Evolutionary conservation across 2,888 invertebrate genomes (phyloP), one percentile per base, ranked within the genome.

Genomic region (Perdita meconis): DNA sequence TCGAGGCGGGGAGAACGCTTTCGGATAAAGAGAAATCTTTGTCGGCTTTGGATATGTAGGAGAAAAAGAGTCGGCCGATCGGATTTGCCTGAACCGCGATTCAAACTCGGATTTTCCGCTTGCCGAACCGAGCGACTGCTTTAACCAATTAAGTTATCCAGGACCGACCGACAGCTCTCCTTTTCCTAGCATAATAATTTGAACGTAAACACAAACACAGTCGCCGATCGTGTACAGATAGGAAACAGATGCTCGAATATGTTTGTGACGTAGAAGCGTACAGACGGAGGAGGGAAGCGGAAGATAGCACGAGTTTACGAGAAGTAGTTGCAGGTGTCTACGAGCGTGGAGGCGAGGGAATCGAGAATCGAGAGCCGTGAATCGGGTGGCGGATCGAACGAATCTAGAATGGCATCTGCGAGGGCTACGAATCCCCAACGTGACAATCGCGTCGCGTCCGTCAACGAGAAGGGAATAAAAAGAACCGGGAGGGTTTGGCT

Each of bases 391-490:
- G 81, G 74, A 87, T 86, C 82, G 81, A 70, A 78, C 83, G 83
- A 84, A 89, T 88, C 87, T 85, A 70, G 82, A 84, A 84, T 83
- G 84, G 81, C 82, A 85, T 89, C 81, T 82, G 83, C 72, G 77
- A 79, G 68, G 40, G 85, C 83, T 78, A 78, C 86, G 86, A 88
- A 87, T 87, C 87, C 88, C 88, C 88, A 86, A 78, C 79, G 86
- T 84, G 86, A 88, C 87, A 88, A 88, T 88, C 72, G 74, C 47
- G 70, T 59, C 83, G 82, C 83, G 83, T 88, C 83, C 86, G 84
- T 86, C 88, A 84, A 83, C 88, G 85, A 84, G 76, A 55, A 79
- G 76, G 83, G 81, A 83, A 86, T 86, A 87, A 87, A 86, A 85
- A 86, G 81, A 80, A 78, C 53, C 63, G 70, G 81, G 83, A 64